Evolutionary conservation across 23 tunicate species (phyloP).

Genomic region (Trididemnum nubilum): DNA sequence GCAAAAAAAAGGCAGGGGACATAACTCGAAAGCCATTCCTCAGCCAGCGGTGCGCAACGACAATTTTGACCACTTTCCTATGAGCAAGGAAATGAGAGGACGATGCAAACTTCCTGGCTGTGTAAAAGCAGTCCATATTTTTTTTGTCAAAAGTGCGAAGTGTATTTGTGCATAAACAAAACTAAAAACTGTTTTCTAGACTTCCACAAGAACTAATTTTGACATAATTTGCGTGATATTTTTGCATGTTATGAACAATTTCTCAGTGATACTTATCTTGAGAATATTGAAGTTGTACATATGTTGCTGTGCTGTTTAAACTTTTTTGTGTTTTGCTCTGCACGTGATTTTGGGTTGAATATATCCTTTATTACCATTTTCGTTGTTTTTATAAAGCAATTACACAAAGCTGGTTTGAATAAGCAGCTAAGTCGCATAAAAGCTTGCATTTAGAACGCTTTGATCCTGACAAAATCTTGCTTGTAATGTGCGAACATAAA

Average conservation of each 20-base stretch:
- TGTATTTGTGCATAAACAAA: conserved; percentile 5
- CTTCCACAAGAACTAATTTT: conserved; percentile 7
- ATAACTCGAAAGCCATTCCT: conserved; percentile 13
- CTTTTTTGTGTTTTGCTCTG: not conserved
- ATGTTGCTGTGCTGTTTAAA: not conserved
- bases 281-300: not conserved
- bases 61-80: conserved; percentile 8
- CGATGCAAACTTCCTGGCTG: conserved; percentile 17
- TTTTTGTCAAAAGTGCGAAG: conserved; percentile 17
- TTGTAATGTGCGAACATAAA: too few species aligned
- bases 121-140: conserved; percentile 2
- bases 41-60: not conserved
- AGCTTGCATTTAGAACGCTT: not conserved
- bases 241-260: not conserved
- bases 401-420: too few species aligned
- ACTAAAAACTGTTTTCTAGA: conserved; percentile 15
- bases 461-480: not conserved
- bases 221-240: not conserved
- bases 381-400: too few species aligned
- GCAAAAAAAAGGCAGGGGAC: not conserved
- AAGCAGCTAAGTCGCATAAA: not conserved
- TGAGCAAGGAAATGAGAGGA: conserved; percentile 6
- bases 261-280: not conserved
- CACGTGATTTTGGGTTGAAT: not conserved
- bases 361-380: not conserved